A percentile compares a stretch with the other conserved stretches of the same genome.
Conservation (phyloP, 2,797 vertebrate species). For the Brotula barbata region DNA sequence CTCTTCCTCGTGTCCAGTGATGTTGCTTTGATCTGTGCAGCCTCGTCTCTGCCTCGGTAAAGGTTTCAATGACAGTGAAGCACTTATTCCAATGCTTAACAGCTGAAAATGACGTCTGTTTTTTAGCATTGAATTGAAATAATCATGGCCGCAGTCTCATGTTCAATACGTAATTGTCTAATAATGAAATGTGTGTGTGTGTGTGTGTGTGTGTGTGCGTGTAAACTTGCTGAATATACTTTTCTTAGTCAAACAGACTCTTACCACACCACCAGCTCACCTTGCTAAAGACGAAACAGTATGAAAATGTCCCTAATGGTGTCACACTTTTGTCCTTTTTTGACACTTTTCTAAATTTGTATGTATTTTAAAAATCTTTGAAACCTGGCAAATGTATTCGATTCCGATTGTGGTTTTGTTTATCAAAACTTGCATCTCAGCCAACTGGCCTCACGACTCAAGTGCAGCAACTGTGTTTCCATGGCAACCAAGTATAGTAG, state of each 20-base stretch:
- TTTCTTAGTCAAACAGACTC: background rate
- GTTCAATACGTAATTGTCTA: too few species aligned
- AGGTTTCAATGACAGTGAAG: constrained; percentile 10
- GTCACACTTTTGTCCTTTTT: background rate
- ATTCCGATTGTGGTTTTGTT: constrained; percentile 58
- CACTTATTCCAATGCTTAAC: background rate
- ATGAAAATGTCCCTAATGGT: constrained; percentile 10
- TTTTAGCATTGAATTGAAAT: background rate
- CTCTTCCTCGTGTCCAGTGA: background rate
- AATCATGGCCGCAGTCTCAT: too few species aligned
- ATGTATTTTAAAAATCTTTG: constrained; percentile 39
- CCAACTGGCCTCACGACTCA: constrained; percentile 70
- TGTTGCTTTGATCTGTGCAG: background rate
- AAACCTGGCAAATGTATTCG: constrained; percentile 19
- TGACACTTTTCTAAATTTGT: constrained; percentile 34
- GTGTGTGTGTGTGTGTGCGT: too few species aligned
- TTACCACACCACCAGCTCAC: too few species aligned
- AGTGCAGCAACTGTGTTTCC: constrained; percentile 71
- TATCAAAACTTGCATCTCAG: constrained; percentile 60
- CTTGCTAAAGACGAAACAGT: background rate
- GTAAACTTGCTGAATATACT: too few species aligned
- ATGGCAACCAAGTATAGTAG: constrained; percentile 74
- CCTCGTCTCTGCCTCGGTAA: background rate
- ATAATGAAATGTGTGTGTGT: too few species aligned
- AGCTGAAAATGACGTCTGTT: background rate